Conservation (phyloP, 1,140 invertebrate genomes). For the Cecropterus lyciades region DNA sequence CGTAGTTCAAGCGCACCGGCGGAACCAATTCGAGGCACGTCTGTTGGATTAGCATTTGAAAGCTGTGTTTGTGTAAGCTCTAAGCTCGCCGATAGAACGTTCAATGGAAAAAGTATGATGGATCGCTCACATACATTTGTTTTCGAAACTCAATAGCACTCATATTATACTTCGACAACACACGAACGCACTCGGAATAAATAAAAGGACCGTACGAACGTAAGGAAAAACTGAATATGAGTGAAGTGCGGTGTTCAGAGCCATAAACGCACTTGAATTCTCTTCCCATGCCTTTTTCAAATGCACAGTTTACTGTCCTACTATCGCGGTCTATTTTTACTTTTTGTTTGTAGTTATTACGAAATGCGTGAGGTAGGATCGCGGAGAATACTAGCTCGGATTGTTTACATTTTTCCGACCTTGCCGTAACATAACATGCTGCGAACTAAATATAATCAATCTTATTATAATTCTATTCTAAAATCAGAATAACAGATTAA, state of each 20-base stretch:
- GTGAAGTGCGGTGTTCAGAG: conserved; percentile 2
- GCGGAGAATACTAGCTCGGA: neutral
- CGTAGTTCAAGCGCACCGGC: conserved; percentile 51
- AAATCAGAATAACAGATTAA: neutral
- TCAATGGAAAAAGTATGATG: conserved; percentile 82
- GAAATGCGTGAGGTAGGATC: conserved; percentile 13
- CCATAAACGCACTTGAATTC: conserved; percentile 26
- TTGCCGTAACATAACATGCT: conserved; percentile 1
- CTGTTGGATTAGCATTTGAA: conserved; percentile 79
- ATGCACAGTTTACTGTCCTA: conserved; percentile 22
- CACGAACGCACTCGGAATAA: conserved; percentile 71
- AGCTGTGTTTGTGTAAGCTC: conserved; percentile 79
- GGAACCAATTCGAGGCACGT: conserved; percentile 78
- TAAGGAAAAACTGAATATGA: conserved; percentile 32
- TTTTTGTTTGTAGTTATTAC: conserved; percentile 21
- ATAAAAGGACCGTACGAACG: conserved; percentile 50
- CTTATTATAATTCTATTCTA: conserved; percentile 12
- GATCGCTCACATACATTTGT: conserved; percentile 76
- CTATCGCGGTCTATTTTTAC: conserved; percentile 21
- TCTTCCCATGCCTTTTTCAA: conserved; percentile 26
- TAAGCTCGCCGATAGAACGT: conserved; percentile 50
- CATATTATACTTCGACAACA: conserved; percentile 61
- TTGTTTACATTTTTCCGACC: conserved; percentile 13
- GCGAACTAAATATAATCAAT: neutral
- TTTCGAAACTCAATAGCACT: conserved; percentile 74